Evolutionary conservation across 37 sponge, comb jelly and placozoan species (phyloP), one percentile per base, ranked within the genome.

Genomic region (Sycon ciliatum): DNA sequence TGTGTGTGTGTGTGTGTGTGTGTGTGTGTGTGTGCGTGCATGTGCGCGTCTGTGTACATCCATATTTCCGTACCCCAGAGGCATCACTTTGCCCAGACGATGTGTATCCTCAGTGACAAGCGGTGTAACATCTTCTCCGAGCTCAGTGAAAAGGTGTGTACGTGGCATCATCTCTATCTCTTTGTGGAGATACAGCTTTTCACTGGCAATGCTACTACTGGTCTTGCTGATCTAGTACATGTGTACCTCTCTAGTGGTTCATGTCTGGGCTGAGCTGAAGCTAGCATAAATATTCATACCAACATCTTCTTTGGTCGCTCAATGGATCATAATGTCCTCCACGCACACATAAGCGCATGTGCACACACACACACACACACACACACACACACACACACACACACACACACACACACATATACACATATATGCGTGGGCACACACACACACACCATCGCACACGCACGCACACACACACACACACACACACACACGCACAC

Each of bases 61-160:
- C n/a, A n/a, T n/a, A n/a, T n/a, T n/a, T 3, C 37, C 20, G 68
- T 34, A 23, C 30, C 28, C 13, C 33, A 85, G 86, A 74, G 82
- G 33, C 90, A 89, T 60, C 90, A 89, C 56, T 79, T 89, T 38
- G 61, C 90, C 46, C 90, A 89, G 68, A 84, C 90, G 27, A 60
- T 84, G 34, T 82, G 90, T 56, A 81, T 89, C 66, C 77, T 89
- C 56, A 89, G 81, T 66, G 58, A 82, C 1, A 42, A 78, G 4
- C 79, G 79, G n/a, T 89, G 90, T 39, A 81, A 84, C 32, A 79
- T 89, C 27, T 81, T 89, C 31, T 72, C 81, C 24, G 39, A 78
- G 18, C 64, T 82, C 27, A 38, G 64, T 0, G 22, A 58, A 4
- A n/a, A 9, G 23, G 71, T 73, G n/a, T n/a, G n/a, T n/a, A n/a